Conservation (phyloP, 2,113 vertebrate genomes). For the Xenotilapia flavipinnis region DNA sequence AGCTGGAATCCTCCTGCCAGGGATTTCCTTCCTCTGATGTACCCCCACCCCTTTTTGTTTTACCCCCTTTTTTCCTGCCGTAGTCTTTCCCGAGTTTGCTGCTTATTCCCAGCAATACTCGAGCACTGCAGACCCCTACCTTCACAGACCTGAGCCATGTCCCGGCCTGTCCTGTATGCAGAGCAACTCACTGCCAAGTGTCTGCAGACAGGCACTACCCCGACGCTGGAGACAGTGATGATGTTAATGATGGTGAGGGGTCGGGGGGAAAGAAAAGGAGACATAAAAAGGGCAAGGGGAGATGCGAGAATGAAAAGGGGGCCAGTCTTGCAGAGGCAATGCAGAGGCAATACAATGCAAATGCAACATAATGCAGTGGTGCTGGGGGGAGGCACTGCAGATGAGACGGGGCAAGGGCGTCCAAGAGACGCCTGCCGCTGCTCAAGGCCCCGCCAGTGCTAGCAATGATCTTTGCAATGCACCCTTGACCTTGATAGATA, state of each 20-base stretch:
- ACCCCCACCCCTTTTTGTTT: neutral
- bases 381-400: constrained; percentile 35
- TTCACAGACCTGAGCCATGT: neutral
- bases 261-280: neutral
- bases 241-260: neutral
- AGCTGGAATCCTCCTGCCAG: constrained; percentile 63
- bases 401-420: constrained; percentile 38
- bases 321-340: constrained; percentile 56
- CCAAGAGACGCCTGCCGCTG: neutral
- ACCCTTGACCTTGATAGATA: constrained; percentile 9
- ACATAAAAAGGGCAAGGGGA: neutral
- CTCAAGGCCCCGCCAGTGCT: neutral
- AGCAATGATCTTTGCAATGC: neutral
- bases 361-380: constrained; percentile 67
- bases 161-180: neutral
- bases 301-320: neutral
- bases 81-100: constrained; percentile 22
- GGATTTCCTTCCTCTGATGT: constrained; percentile 69
- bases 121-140: neutral
- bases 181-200: neutral
- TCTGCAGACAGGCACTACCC: constrained; percentile 2
- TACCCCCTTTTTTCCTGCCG: neutral
- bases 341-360: constrained; percentile 67
- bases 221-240: neutral
- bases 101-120: constrained; percentile 11